phyloP scores from a whole-genome alignment of 2,113 vertebrate genomes.

The Thalassarche chlororhynchos region DNA sequence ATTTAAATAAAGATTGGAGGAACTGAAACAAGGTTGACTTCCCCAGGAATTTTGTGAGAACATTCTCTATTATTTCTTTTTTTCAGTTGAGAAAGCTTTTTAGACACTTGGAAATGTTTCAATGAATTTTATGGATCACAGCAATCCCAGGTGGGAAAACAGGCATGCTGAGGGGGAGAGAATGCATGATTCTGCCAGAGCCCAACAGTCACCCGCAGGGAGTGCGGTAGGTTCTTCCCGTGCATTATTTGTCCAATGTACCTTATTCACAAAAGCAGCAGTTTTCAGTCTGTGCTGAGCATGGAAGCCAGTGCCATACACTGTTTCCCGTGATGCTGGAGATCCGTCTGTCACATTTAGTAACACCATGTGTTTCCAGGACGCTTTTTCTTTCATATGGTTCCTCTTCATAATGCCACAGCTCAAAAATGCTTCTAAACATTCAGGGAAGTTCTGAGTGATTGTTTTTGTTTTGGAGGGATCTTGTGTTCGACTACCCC shows the following conservation, averaged over 20 bases:
- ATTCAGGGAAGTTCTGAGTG: background rate
- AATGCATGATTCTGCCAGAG: background rate
- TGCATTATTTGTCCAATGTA: background rate
- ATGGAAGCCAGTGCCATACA: background rate
- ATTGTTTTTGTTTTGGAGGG: background rate
- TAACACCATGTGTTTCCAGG: background rate
- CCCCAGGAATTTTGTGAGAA: background rate
- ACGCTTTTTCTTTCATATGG: background rate
- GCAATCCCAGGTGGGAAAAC: background rate
- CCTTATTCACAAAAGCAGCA: background rate
- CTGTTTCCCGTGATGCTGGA: background rate
- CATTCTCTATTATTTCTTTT: background rate
- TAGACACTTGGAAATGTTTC: background rate
- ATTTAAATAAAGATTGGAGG: background rate
- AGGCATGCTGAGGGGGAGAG: background rate
- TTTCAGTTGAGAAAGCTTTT: background rate
- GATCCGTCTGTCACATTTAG: accelerated
- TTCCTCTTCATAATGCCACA: background rate
- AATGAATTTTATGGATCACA: background rate
- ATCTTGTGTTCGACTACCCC: accelerated
- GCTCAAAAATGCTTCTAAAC: background rate
- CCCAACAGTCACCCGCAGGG: accelerated
- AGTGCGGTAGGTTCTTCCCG: background rate
- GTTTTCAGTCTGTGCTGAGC: background rate
- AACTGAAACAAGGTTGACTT: slow-evolving; percentile 1